Base-by-base conservation (phyloP, 2,113 vertebrate genomes). In the Cygnus atratus region DNA sequence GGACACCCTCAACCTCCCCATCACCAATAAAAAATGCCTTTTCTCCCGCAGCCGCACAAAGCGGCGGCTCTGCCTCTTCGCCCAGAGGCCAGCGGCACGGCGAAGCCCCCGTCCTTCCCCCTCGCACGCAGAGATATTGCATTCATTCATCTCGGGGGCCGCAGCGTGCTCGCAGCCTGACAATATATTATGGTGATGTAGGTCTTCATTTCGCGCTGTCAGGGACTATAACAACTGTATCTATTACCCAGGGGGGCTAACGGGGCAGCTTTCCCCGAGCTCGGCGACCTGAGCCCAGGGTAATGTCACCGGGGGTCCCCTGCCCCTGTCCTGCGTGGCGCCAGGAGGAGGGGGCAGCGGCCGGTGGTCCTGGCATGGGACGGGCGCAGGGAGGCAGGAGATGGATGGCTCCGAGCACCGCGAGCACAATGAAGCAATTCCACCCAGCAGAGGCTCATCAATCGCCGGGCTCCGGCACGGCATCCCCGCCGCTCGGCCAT, bases 341-440 rank as follows among this genome's bases (percentile, higher is more conserved):
- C 8, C 0, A 2, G 67, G 58, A 10, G 65, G n/a, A 58, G 43
- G 43, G 62, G 50, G 85, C 85, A 87, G 89, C 3, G 1, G 24
- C 9, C 1, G 3, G 4, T 22, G 79, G 59, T 55, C 7, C 3
- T 41, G 44, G 59, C 54, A 39, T 0, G 7, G 90, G 93, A 7
- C 1, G 15, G 29, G 37, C 35, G 74, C 39, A 39, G n/a, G 39
- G 25, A 83, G 67, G 25, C 0, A 3, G 72, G 88, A 94, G 95
- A 96, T 96, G 2, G 86, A 96, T 96, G 94, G 79, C 79, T 79
- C 79, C 7, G 0, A 77, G 68, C 1, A 2, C 46, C 16, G 70
- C 1, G 15, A 57, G 21, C 94, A 96, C 96, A 94, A 90, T 95
- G 93, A 95, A 88, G 94, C 93, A 92, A 96, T 97, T 97, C 94